Evolutionary conservation across 2,888 invertebrate genomes (phyloP), one percentile per base, ranked within the genome.

Genomic region (Drosophila subsilvestris): DNA sequence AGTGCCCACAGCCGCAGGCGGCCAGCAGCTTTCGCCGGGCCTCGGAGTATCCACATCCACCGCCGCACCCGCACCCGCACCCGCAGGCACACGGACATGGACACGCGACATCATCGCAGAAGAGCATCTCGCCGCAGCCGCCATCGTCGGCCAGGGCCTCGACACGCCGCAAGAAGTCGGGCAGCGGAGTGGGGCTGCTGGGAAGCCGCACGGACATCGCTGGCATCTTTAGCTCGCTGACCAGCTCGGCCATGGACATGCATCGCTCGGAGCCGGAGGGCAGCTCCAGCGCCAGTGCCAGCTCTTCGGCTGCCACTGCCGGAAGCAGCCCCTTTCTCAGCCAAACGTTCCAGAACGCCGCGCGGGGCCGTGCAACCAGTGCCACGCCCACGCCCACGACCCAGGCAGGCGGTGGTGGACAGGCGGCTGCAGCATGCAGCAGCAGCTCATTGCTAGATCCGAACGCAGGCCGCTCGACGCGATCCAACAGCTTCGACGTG

Each of bases 401-500:
- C 2, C 27, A 27, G 14, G 77, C 77, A 2, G 22, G 22, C 22
- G 80, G 62, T 0, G 80, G 62, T 0, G 66, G 53, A 0, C 79
- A 81, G 54, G 20, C 14, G 3, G 29, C 29, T 1, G 25, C 14
- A 0, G 56, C 54, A n/a, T 12, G 79, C 6, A 73, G 80, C n/a
- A 73, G 80, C n/a, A 78, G 87, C 14, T 81, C 89, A 56, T 77
- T 90, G 18, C 81, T 92, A 2, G 92, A 92, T 69, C 92, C 92
- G 1, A 92, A 92, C 67, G 91, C 91, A 2, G 91, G 92, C 0
- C 88, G 92, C 74, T 95, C 95, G 75, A 95, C 94, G 90, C 95
- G 97, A 59, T 97, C 97, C 17, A 97, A 96, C 91, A 97, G 97
- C 91, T 97, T 97, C 86, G 97, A 97, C 90, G 95, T 96, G 0